Evolutionary conservation across 2,888 invertebrate species (phyloP).

Genomic region (Tinea trinotella): DNA sequence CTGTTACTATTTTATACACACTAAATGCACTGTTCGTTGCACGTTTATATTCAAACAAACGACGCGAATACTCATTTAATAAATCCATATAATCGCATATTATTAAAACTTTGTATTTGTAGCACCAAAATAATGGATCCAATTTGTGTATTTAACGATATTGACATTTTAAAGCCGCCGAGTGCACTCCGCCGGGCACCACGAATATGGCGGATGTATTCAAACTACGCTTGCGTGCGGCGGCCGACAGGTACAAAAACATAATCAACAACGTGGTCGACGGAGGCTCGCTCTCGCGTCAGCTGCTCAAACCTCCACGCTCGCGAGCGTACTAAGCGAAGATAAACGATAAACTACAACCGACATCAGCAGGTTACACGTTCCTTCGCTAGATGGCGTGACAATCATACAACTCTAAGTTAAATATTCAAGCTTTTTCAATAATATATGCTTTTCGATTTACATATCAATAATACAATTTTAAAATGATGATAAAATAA

Average conservation of each 20-base stretch:
- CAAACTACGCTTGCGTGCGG: constrained; percentile 65
- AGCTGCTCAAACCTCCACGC: neutral
- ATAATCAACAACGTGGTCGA: constrained; percentile 23
- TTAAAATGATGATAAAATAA: too few relatives aligned
- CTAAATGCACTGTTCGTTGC: constrained; percentile 67
- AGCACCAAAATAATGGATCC: constrained; percentile 53
- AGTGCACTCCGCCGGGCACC: constrained; percentile 69
- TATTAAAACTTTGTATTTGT: constrained; percentile 38
- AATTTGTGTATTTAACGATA: constrained; percentile 60
- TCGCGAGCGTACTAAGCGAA: neutral
- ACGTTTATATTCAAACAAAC: constrained; percentile 59
- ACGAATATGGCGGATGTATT: constrained; percentile 72
- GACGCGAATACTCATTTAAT: constrained; percentile 48
- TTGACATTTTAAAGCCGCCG: constrained; percentile 66
- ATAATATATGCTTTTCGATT: too few relatives aligned
- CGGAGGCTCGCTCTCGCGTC: constrained; percentile 10
- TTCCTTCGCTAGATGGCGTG: neutral
- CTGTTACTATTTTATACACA: constrained; percentile 71
- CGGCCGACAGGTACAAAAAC: constrained; percentile 54
- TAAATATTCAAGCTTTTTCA: too few relatives aligned
- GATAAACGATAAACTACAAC: neutral
- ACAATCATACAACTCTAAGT: too few relatives aligned
- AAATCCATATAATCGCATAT: constrained; percentile 54
- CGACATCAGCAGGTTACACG: neutral
- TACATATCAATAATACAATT: too few relatives aligned